Base-by-base conservation (phyloP, 1,140 invertebrate genomes). In the Holotrichia oblita region DNA sequence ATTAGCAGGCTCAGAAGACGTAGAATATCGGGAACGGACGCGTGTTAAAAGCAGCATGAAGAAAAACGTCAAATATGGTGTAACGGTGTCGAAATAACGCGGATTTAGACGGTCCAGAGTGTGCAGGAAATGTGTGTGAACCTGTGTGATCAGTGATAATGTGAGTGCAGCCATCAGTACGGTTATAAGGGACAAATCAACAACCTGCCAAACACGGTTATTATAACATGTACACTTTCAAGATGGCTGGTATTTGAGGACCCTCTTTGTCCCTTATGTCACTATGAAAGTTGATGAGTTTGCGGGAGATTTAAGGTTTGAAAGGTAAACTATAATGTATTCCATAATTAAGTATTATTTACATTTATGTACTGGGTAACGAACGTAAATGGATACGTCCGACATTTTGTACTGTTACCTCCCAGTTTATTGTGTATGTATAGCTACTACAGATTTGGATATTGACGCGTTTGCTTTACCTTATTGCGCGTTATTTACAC, bases 181-280 rank as follows among this genome's bases (percentile, higher is more conserved):
- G 61, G 61, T 69, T 69, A 69, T 34, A 69, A 34, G 61, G 61
- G 61, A 69, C 61, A 24, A 20, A 69, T 69, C 61, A 34, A 69
- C 61, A 34, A 55, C 17, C 48, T 55, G 17, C 48, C 22, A 8
- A 69, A 69, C 61, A 69, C 61, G 61, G 61, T 69, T 69, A 69
- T 24, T 69, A 22, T 69, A 69, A 69, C 61, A 69, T 69, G 61
- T 69, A 69, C 74, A 55, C 64, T 76, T 82, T 81, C 84, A 85
- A 85, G 82, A 85, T 85, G 85, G 85, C 85, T 85, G 85, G 81
- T 82, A 83, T 81, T 85, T 85, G 81, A 83, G 76, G 81, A 78
- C 74, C 80, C 79, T 82, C 82, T 85, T 85, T 85, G 84, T 84
- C 83, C 80, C 81, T 81, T 83, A 83, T 84, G 81, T 83, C 85